Base-by-base conservation (phyloP, 1,140 invertebrate species). In the Zaprionus tsacasi region DNA sequence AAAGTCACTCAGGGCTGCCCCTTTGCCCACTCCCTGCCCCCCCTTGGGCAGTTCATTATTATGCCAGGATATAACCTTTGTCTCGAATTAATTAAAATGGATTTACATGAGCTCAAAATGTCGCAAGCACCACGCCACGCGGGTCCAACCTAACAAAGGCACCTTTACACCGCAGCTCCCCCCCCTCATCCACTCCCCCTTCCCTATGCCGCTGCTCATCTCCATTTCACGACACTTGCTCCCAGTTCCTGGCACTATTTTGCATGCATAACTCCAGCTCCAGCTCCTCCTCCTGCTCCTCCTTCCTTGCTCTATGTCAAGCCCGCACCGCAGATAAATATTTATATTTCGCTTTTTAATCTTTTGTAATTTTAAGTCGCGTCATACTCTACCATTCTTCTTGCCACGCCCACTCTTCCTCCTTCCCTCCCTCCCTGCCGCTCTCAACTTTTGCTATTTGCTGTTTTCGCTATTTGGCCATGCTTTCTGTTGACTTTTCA, bases 331-430 rank as follows among this genome's bases (percentile, higher is more conserved):
- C 85, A 88, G 86, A 89, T 88, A 88, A 88, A 88, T 88, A 88
- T 88, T 88, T 88, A 88, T 89, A 88, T 88, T 88, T 88, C 85
- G 81, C 85, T 89, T 90, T 88, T 88, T 88, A 88, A 88, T 88
- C 85, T 88, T 88, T 88, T 88, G 85, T 88, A 88, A 88, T 89
- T 89, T 88, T 79, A 88, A 88, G 81, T 81, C 85, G 85, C 85
- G 81, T 75, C 58, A 65, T 60, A 76, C 71, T 70, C 55, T 25
- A 33, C 11, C 40, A 8, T 27, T 21, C 30, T 11, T 40, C 33
- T 27, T 27, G 21, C 15, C 11, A 58, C 35, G 21, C 13, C 48
- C 12, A 25, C 10, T 55, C 7, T 50, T 7, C 1, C 12, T 12
- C 36, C 15, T 13, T 25, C 6, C 21, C 38, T 58, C 35, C 13